Conservation (phyloP, 2,113 vertebrate species). For the Esox niger region DNA sequence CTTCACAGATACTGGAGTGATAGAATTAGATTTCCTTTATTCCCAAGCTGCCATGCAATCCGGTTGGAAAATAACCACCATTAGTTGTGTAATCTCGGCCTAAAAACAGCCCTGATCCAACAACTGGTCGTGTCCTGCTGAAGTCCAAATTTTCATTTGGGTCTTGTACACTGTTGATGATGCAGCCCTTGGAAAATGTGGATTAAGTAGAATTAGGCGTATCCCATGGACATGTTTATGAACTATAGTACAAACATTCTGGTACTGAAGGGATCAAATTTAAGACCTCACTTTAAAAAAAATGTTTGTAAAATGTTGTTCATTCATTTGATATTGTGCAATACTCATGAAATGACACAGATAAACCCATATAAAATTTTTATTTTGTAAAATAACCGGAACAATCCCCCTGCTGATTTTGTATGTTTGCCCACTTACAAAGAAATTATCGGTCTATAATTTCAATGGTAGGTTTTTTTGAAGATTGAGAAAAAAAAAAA, state of each 20-base stretch:
- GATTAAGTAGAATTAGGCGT: slow-evolving; percentile 37
- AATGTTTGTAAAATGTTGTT: too few species aligned
- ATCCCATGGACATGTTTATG: slow-evolving; percentile 30
- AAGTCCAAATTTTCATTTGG: slow-evolving; percentile 24
- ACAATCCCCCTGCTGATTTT: too few species aligned
- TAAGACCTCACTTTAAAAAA: too few species aligned
- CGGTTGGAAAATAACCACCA: slow-evolving; percentile 18
- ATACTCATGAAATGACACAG: not conserved
- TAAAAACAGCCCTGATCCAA: slow-evolving; percentile 31
- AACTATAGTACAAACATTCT: slow-evolving; percentile 13
- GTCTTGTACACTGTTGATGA: slow-evolving; percentile 6
- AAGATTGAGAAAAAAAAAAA: too few species aligned
- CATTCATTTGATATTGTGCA: too few species aligned
- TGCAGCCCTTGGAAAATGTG: slow-evolving; percentile 1
- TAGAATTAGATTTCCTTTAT: not conserved
- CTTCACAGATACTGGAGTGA: not conserved
- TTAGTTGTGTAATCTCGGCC: slow-evolving; percentile 26
- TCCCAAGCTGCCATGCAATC: not conserved
- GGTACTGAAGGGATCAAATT: not conserved
- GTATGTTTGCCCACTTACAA: too few species aligned
- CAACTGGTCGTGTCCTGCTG: slow-evolving; percentile 14
- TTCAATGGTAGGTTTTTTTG: too few species aligned
- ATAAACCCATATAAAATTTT: too few species aligned
- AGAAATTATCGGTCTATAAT: too few species aligned
- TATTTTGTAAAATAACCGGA: too few species aligned